phyloP scores from a whole-genome alignment of 2,888 invertebrate genomes.

The Campaea margaritaria region DNA sequence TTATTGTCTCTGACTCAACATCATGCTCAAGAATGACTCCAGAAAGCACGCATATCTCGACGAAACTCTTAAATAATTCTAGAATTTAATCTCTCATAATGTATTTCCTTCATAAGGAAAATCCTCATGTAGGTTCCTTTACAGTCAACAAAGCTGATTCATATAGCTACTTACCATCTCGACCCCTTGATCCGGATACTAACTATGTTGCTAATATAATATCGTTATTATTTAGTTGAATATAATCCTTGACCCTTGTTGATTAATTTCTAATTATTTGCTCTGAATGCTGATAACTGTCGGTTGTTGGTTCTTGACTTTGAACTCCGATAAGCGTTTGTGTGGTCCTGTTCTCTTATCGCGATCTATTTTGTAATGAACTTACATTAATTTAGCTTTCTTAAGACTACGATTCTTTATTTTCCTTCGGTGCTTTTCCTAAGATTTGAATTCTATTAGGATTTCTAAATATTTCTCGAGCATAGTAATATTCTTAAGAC shows the following conservation, averaged over 20 bases:
- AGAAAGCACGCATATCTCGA: no score
- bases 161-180: constrained; percentile 1
- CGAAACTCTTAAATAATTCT: no score
- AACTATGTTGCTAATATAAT: constrained; percentile 40
- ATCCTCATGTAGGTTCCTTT: background rate
- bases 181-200: constrained; percentile 44
- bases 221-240: constrained; percentile 16
- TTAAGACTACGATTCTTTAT: no score
- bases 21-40: no score
- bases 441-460: background rate
- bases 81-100: no score
- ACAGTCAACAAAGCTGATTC: background rate
- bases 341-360: constrained; percentile 6
- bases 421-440: background rate
- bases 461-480: no score
- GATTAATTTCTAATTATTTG: constrained; percentile 43
- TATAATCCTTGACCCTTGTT: constrained; percentile 39
- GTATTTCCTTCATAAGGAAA: no score
- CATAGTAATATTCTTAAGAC: no score
- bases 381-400: no score
- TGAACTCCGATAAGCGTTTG: constrained; percentile 31
- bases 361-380: constrained; percentile 4
- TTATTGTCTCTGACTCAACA: no score
- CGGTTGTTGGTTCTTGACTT: constrained; percentile 29
- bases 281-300: constrained; percentile 21